Conservation (phyloP, 2,797 vertebrate genomes). For the Acestrorhynchus altus region DNA sequence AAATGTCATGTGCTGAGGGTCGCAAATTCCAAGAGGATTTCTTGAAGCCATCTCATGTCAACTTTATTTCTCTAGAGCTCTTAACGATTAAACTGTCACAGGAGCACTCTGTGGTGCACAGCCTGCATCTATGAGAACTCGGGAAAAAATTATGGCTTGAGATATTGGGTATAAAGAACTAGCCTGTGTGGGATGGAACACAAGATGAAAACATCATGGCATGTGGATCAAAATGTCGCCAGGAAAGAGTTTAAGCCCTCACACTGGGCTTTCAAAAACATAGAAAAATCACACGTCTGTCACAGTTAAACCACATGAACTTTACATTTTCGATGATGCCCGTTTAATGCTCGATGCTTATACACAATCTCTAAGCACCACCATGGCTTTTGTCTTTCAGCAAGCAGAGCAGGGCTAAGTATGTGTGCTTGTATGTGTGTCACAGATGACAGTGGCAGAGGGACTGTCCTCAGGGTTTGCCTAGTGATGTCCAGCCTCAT, state of each 20-base stretch:
- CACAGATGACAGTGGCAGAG: constrained; percentile 50
- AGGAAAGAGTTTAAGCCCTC: constrained; percentile 12
- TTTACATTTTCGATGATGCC: background rate
- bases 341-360: background rate
- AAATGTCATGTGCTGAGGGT: constrained; percentile 63
- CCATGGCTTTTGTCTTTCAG: constrained; percentile 13
- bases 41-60: constrained; percentile 56
- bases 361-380: background rate
- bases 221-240: constrained; percentile 15
- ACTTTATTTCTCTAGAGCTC: constrained; percentile 49
- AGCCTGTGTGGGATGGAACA: constrained; percentile 8
- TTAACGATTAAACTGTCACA: constrained; percentile 54
- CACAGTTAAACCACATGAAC: background rate
- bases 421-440: constrained; percentile 10
- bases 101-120: constrained; percentile 5
- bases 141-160: background rate
- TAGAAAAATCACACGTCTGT: background rate
- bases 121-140: constrained; percentile 1
- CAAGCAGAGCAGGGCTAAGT: background rate
- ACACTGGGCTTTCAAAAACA: constrained; percentile 3
- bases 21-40: constrained; percentile 57
- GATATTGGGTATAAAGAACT: constrained; percentile 21
- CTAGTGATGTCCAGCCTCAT: constrained; percentile 76
- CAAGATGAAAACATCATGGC: constrained; percentile 31
- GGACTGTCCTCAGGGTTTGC: constrained; percentile 67